Percentiles rank a stretch among this genome's conserved stretches.
phyloP scores from a whole-genome alignment of 2,888 invertebrate species.

The Eutolmus rufibarbis region DNA sequence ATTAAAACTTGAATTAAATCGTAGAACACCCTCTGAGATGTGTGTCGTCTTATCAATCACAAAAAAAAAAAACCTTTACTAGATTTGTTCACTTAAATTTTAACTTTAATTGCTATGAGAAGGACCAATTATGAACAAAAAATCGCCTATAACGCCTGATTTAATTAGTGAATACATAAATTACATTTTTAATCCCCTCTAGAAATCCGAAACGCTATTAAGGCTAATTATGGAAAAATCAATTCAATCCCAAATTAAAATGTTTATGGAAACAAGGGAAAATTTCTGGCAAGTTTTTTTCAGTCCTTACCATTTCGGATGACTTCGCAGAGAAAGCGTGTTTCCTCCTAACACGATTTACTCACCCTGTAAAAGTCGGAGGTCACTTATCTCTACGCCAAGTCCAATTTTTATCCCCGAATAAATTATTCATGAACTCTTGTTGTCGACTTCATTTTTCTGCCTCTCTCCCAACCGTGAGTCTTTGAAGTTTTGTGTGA shows the following conservation, averaged over 20 bases:
- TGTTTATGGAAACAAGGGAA: background rate
- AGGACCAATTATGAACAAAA: background rate
- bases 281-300: background rate
- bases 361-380: background rate
- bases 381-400: background rate
- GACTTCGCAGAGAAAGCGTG: background rate
- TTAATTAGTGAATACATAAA: background rate
- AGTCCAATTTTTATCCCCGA: conserved; percentile 8
- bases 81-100: too few species aligned
- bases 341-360: background rate
- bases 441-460: background rate
- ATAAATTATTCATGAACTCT: conserved; percentile 13
- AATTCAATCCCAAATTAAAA: background rate
- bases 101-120: background rate
- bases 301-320: background rate
- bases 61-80: too few species aligned
- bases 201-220: background rate
- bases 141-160: background rate
- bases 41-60: too few species aligned
- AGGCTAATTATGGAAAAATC: background rate
- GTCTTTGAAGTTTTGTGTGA: background rate
- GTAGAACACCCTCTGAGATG: too few species aligned
- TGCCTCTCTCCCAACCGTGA: background rate
- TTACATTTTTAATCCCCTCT: background rate
- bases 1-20: too few species aligned